Evolutionary conservation across 1,140 invertebrate genomes (phyloP).

Genomic region (Lepidostoma basale): DNA sequence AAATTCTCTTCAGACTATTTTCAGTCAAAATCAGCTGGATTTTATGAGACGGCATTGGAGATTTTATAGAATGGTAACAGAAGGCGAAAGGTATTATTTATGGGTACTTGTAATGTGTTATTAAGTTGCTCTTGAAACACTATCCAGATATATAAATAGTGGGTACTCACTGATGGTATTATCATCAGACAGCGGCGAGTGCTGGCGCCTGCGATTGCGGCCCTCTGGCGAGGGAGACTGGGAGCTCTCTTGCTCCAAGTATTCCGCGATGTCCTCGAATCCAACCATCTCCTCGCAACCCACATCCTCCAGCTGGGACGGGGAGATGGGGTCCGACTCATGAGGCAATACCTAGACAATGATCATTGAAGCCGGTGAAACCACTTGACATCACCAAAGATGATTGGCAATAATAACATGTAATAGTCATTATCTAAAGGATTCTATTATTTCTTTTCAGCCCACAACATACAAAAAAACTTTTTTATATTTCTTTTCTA

Average conservation of each 20-base stretch:
- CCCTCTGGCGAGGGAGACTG: not conserved
- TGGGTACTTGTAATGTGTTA: too few relatives aligned
- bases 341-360: not conserved
- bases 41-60: too few relatives aligned
- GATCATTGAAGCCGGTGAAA: not conserved
- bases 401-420: not conserved
- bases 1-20: too few relatives aligned
- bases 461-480: too few relatives aligned
- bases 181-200: not conserved
- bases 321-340: not conserved
- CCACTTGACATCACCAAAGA: too few relatives aligned
- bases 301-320: constrained; percentile 4
- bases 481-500: too few relatives aligned
- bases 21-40: too few relatives aligned
- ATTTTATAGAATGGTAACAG: too few relatives aligned
- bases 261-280: constrained; percentile 5
- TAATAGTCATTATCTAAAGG: not conserved
- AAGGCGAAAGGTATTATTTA: too few relatives aligned
- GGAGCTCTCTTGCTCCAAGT: not conserved
- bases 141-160: not conserved
- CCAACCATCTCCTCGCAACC: constrained; percentile 7
- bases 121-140: too few relatives aligned
- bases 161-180: constrained; percentile 14
- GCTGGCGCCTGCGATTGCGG: not conserved
- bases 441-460: not conserved